Evolutionary conservation across 1,140 invertebrate genomes (phyloP).

Genomic region (Popillia japonica): DNA sequence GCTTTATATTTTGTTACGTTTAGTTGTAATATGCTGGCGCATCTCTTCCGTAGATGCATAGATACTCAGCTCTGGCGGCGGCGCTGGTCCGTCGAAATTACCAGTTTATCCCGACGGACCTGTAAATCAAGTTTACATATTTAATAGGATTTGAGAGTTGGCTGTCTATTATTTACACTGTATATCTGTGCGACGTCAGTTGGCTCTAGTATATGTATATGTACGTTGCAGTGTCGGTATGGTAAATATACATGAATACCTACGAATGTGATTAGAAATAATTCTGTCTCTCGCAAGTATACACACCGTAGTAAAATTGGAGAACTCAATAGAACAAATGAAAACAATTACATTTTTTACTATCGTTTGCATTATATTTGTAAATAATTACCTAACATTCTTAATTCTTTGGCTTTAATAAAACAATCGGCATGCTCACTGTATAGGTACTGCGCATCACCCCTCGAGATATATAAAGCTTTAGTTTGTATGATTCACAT

Average conservation of each 20-base stretch:
- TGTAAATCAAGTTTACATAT: conserved; percentile 35
- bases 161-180: conserved; percentile 16
- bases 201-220: not conserved
- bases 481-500: too few species aligned
- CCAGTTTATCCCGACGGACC: not conserved
- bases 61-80: not conserved
- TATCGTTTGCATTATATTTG: too few species aligned
- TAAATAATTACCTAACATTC: too few species aligned
- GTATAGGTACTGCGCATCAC: too few species aligned
- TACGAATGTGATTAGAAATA: not conserved
- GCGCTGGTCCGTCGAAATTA: conserved; percentile 1
- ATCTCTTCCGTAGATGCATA: not conserved
- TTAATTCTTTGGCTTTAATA: too few species aligned
- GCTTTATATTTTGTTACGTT: conserved; percentile 1
- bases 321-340: too few species aligned
- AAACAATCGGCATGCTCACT: too few species aligned
- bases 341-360: too few species aligned
- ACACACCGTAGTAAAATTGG: too few species aligned
- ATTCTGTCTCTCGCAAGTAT: too few species aligned
- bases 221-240: not conserved
- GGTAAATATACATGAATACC: not conserved
- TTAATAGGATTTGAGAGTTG: conserved; percentile 35
- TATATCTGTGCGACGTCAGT: conserved; percentile 3
- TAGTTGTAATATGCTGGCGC: conserved; percentile 2
- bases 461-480: too few species aligned